These are phyloP conservation scores for Phortica magna DNA, from an alignment of 2,888 invertebrate species.

Conservation along the genomic window DNA sequence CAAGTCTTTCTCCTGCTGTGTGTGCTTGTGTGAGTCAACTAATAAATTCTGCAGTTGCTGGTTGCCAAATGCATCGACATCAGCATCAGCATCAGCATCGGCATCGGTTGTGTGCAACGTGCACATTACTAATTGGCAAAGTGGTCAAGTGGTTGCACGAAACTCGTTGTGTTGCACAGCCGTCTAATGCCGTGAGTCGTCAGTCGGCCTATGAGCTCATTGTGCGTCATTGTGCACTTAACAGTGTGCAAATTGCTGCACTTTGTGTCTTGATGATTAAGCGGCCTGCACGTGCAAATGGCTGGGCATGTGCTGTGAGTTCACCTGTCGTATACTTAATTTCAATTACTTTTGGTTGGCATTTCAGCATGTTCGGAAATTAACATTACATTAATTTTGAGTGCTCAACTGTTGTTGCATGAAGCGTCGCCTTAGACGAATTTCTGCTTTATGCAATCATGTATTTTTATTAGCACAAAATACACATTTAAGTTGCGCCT, in stretches of 20 bases:
- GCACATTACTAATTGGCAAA: neutral
- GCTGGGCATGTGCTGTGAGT: neutral
- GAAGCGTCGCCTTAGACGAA: no score
- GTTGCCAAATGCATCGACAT: neutral
- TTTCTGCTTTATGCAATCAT: no score
- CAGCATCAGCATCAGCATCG: no score
- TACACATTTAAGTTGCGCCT: no score
- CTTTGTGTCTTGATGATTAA: constrained; percentile 13
- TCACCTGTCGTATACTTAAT: constrained; percentile 1
- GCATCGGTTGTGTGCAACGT: no score
- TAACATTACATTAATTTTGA: no score
- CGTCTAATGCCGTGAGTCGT: neutral
- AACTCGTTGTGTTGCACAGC: neutral
- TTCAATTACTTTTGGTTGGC: constrained; percentile 9
- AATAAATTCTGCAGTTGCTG: neutral
- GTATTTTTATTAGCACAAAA: no score
- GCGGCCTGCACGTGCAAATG: neutral
- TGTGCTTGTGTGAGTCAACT: neutral
- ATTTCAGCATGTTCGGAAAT: no score
- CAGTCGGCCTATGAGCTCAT: neutral
- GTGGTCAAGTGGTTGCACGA: neutral
- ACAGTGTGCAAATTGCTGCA: neutral
- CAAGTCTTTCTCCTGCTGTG: neutral
- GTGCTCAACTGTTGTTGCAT: no score
- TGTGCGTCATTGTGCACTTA: neutral